Evolutionary conservation across 2,888 invertebrate species (phyloP).

Genomic region (Hypolimnas misippus): DNA sequence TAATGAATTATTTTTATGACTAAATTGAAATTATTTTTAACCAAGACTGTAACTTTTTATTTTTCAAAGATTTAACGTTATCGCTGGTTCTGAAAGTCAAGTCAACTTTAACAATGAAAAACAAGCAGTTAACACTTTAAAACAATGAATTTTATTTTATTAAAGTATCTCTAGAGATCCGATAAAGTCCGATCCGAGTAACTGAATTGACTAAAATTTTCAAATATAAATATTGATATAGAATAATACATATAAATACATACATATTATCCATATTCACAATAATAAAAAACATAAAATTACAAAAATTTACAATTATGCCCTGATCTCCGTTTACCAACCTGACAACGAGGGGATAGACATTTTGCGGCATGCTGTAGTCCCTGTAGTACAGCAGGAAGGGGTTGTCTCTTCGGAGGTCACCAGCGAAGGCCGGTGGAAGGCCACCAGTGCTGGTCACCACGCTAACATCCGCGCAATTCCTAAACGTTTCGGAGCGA

Average conservation of each 20-base stretch:
- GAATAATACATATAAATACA: constrained; percentile 30
- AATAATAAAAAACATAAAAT: constrained; percentile 19
- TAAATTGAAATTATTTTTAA: too few relatives aligned
- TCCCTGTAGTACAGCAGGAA: constrained; percentile 91
- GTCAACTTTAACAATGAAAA: too few relatives aligned
- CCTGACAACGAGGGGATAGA: constrained; percentile 91
- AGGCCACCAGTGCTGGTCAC: constrained; percentile 91
- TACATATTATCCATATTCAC: constrained; percentile 1
- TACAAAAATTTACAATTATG: constrained; percentile 23
- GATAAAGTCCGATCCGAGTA: too few relatives aligned
- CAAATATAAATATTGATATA: background rate
- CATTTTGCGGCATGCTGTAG: constrained; percentile 85
- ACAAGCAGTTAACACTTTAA: too few relatives aligned
- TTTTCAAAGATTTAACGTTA: too few relatives aligned
- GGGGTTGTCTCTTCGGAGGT: constrained; percentile 86
- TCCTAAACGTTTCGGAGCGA: constrained; percentile 94
- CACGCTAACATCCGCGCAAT: constrained; percentile 95
- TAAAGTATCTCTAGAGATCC: too few relatives aligned
- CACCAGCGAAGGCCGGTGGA: constrained; percentile 87
- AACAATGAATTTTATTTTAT: too few relatives aligned
- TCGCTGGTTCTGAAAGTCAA: too few relatives aligned
- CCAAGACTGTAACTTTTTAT: too few relatives aligned
- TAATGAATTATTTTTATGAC: too few relatives aligned
- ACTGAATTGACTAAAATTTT: too few relatives aligned
- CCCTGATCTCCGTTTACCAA: constrained; percentile 58